Evolutionary conservation across 2,888 invertebrate genomes (phyloP).

Genomic region (Apodemia duryi): DNA sequence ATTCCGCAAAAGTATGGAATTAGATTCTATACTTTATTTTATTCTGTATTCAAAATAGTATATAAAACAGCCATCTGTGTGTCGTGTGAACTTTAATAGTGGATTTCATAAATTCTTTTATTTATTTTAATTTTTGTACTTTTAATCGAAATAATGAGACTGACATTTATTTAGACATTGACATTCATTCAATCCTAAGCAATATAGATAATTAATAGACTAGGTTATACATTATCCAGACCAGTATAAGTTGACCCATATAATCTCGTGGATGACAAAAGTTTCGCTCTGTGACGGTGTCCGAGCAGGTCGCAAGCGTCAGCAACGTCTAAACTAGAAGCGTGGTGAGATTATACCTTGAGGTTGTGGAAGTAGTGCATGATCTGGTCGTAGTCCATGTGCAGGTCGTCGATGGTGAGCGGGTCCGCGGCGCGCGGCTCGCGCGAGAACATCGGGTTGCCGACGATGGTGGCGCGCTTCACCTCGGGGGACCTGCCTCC

Average conservation of each 20-base stretch:
- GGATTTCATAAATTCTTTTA: no score
- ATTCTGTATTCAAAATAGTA: no score
- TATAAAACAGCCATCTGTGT: no score
- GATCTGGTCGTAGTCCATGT: constrained; percentile 98
- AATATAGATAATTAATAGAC: no score
- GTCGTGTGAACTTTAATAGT: no score
- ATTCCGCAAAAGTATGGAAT: no score
- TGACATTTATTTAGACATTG: no score
- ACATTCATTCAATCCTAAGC: no score
- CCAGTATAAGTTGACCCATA: neutral
- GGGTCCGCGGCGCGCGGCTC: constrained; percentile 54
- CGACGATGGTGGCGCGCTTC: constrained; percentile 91
- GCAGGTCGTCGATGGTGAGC: constrained; percentile 89
- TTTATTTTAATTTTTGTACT: no score
- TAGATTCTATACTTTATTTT: no score
- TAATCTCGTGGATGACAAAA: neutral
- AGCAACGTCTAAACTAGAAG: constrained; percentile 73
- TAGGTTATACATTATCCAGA: neutral
- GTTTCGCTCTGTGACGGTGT: constrained; percentile 26
- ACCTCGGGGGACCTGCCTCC: constrained; percentile 81
- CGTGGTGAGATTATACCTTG: constrained; percentile 84
- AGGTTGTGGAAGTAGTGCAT: constrained; percentile 99
- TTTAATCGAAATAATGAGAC: no score
- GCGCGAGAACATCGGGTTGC: constrained; percentile 92
- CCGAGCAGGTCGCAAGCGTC: constrained; percentile 57